Base-by-base conservation (phyloP, 2,797 vertebrate genomes). In the Myotis pilosus region DNA sequence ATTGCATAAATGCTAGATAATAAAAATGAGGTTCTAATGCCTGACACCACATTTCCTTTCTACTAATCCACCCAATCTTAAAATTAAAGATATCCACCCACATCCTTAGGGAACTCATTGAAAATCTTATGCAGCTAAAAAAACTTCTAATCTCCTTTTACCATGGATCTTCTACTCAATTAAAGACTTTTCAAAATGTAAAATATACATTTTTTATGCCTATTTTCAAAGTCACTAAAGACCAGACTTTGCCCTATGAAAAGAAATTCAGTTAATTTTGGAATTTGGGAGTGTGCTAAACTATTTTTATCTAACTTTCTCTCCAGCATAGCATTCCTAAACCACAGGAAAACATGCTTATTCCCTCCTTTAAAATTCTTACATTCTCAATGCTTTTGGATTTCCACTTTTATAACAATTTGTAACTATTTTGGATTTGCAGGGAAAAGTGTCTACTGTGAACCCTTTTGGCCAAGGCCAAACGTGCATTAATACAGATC, bases 81-180 rank as follows among this genome's bases (percentile, higher is more conserved):
- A 90, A 97, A 92, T 95, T 86, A 97, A 96, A 97, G 94, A 83
- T 87, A 95, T 38, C 89, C 87, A 97, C 95, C 89, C 95, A 93
- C 95, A 91, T 96, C 91, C 81, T 95, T 87, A 76, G 79, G 94
- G 78, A 88, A 36, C 57, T 83, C 96, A 93, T 64, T 96, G 96
- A 96, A 95, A 96, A 93, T 80, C 69, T 92, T 86, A 83, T 13
- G 66, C 94, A 96, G 95, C 92, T 95, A 94, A 97, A 96, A 92
- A 96, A 87, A 36, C 81, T 84, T 85, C 62, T 89, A 82, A 95
- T 96, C 71, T 94, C 78, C 33, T 95, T 94, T 96, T 72, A 78
- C 87, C 64, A 76, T 38, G 69, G 16, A 47, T 95, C 74, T 95
- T 44, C 6, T 66, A 89, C 89, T 95, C 95, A 97, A 96, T 92